phyloP scores from a whole-genome alignment of 1,140 invertebrate genomes.

The Grapholita molesta region DNA sequence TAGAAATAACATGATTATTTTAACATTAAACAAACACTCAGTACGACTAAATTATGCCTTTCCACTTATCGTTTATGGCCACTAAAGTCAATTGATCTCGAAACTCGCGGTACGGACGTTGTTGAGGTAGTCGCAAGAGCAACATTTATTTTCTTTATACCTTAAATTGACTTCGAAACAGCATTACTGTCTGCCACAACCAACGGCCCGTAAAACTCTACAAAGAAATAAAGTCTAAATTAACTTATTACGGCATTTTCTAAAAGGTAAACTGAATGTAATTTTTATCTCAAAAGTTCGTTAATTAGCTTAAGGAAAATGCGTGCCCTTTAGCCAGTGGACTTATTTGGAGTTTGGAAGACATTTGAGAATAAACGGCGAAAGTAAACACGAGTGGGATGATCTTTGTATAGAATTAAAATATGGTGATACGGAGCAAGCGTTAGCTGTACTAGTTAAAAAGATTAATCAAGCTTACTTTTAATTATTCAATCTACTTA shows the following conservation, averaged over 20 bases:
- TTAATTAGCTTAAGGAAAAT: slow-evolving; percentile 16
- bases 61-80: neutral
- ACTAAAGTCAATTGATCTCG: slow-evolving; percentile 24
- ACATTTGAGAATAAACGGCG: neutral
- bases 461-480: neutral
- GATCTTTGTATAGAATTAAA: neutral
- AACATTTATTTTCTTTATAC: slow-evolving; percentile 32
- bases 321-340: slow-evolving; percentile 4
- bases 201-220: slow-evolving; percentile 13
- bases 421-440: neutral
- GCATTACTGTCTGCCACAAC: slow-evolving; percentile 21
- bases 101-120: slow-evolving; percentile 22
- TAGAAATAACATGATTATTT: no score
- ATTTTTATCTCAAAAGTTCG: slow-evolving; percentile 16
- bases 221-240: slow-evolving; percentile 11
- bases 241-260: slow-evolving; percentile 17
- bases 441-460: neutral
- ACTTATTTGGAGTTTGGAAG: neutral
- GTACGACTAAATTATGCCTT: no score
- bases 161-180: slow-evolving; percentile 24
- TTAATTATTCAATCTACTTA: neutral
- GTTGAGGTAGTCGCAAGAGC: slow-evolving; percentile 16
- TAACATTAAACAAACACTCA: no score
- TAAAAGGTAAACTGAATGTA: slow-evolving; percentile 12
- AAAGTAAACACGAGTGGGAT: neutral